Conservation (phyloP, 2,888 invertebrate species). For the Netelia inedita region DNA sequence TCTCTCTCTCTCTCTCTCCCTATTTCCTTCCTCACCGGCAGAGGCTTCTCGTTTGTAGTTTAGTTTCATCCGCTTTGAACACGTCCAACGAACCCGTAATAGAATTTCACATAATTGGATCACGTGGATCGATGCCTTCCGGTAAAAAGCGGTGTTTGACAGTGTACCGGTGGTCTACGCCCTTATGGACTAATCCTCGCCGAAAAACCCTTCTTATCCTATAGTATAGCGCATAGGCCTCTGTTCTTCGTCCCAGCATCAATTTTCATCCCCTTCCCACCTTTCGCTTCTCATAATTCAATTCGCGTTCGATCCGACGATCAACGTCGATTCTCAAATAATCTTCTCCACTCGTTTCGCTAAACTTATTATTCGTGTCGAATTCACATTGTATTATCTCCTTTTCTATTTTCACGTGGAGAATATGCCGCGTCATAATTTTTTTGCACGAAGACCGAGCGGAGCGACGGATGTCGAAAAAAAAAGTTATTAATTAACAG, state of each 20-base stretch:
- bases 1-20: background rate
- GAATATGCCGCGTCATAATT: background rate
- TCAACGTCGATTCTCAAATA: constrained; percentile 32
- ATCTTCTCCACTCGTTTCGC: background rate
- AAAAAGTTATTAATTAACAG: constrained; percentile 53
- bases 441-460: background rate
- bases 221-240: background rate
- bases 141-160: constrained; percentile 60
- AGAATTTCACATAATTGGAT: constrained; percentile 73
- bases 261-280: constrained; percentile 1
- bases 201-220: background rate
- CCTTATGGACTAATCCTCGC: constrained; percentile 1
- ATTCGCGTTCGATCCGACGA: constrained; percentile 24
- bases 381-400: background rate
- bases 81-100: constrained; percentile 70
- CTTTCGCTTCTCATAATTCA: constrained; percentile 12
- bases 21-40: constrained; percentile 17
- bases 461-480: background rate
- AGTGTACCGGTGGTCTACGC: background rate
- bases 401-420: background rate
- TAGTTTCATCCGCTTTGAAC: constrained; percentile 67
- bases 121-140: constrained; percentile 72
- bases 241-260: background rate
- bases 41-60: constrained; percentile 60
- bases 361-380: constrained; percentile 17